These are phyloP conservation scores for Cephus pygmeus DNA, from an alignment of 2,888 invertebrate genomes.

Conservation along the genomic window DNA sequence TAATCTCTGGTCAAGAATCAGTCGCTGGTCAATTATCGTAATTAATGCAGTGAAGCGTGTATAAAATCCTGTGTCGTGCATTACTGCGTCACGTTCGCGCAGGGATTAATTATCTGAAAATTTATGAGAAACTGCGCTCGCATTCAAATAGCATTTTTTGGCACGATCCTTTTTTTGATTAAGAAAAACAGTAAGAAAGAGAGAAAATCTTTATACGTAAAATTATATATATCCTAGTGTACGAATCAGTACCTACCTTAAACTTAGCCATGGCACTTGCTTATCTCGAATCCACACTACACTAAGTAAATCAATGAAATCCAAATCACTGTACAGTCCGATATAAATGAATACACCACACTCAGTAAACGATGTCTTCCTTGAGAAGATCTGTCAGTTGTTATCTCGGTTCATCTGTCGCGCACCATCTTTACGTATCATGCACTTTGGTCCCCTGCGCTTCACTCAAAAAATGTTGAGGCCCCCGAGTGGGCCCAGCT, in stretches of 20 bases:
- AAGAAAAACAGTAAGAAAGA: background rate
- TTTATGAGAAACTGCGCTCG: background rate
- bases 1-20: conserved; percentile 48
- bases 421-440: conserved; percentile 46
- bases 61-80: background rate
- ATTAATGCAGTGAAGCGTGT: conserved; percentile 32
- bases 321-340: background rate
- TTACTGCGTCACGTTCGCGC: background rate
- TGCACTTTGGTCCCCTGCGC: conserved; percentile 5
- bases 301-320: conserved; percentile 14
- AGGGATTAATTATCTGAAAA: background rate
- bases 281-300: conserved; percentile 33
- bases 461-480: conserved; percentile 59
- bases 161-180: background rate
- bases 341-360: conserved; percentile 25
- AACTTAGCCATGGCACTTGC: conserved; percentile 52
- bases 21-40: conserved; percentile 49
- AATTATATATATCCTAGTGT: background rate
- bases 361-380: conserved; percentile 21
- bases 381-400: conserved; percentile 5
- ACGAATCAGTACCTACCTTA: conserved; percentile 49
- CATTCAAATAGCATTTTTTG: background rate
- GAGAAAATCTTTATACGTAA: background rate
- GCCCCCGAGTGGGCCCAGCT: conserved; percentile 50
- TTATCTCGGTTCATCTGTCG: conserved; percentile 35